These are phyloP conservation scores for Beroe forskalii DNA, from an alignment of 37 sponge, comb jelly and placozoan genomes.

Conservation along the genomic window DNA sequence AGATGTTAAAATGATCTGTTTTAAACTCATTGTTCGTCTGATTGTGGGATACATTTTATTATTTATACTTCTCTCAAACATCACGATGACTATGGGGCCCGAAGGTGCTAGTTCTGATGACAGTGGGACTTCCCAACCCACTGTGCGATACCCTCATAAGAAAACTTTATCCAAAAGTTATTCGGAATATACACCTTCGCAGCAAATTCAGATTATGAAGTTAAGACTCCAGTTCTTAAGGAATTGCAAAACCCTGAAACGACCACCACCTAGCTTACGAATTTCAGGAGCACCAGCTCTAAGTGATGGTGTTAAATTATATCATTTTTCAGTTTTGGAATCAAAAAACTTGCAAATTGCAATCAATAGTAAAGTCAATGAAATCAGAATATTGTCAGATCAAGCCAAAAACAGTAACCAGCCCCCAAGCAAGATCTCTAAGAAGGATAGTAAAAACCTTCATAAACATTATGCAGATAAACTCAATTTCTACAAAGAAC, in stretches of 20 bases:
- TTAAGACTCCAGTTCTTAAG: background rate
- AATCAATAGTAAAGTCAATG: background rate
- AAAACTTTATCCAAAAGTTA: background rate
- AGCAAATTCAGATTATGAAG: background rate
- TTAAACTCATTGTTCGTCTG: no score
- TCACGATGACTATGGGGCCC: background rate
- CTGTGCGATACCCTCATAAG: background rate
- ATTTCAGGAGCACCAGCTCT: background rate
- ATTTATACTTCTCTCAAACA: no score
- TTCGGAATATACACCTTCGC: background rate
- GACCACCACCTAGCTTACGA: background rate
- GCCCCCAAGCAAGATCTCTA: background rate
- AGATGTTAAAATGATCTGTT: no score
- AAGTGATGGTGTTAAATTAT: background rate
- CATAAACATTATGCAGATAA: background rate
- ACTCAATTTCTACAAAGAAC: background rate
- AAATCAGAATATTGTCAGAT: background rate
- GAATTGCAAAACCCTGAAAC: background rate
- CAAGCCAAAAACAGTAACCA: background rate
- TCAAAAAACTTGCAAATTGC: background rate
- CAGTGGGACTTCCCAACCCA: background rate
- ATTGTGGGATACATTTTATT: no score
- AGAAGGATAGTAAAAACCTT: background rate
- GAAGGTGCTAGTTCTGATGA: background rate
- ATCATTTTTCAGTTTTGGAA: background rate